phyloP scores from a whole-genome alignment of 2,113 vertebrate genomes.

The Heterotis niloticus region DNA sequence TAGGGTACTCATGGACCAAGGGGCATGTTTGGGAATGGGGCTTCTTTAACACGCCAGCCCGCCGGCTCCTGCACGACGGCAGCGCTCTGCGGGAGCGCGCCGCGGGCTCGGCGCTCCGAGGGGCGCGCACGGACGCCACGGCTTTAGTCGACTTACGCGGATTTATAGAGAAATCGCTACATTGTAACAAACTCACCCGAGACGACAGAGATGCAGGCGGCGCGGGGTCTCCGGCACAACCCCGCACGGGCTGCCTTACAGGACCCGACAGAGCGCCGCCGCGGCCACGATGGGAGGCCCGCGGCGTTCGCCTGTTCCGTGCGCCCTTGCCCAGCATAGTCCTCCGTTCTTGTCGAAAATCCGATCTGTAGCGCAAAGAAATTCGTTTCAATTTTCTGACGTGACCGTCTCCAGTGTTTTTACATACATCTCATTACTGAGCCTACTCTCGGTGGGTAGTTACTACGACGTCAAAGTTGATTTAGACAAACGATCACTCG shows the following conservation, averaged over 20 bases:
- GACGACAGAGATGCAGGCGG: slow-evolving; percentile 92
- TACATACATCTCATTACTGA: too few relatives aligned
- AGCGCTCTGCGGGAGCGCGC: slow-evolving; percentile 37
- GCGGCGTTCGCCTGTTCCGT: slow-evolving; percentile 57
- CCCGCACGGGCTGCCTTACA: slow-evolving; percentile 89
- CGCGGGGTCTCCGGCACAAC: slow-evolving; percentile 93
- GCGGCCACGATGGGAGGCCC: slow-evolving; percentile 61
- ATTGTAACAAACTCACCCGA: slow-evolving; percentile 97
- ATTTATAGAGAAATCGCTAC: slow-evolving; percentile 86
- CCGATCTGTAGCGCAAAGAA: neutral
- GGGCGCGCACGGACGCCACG: slow-evolving; percentile 61
- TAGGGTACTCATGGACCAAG: slow-evolving; percentile 72
- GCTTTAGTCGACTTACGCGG: slow-evolving; percentile 68
- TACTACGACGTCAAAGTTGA: too few relatives aligned
- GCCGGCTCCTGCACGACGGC: slow-evolving; percentile 40
- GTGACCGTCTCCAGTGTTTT: too few relatives aligned
- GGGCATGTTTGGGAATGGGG: slow-evolving; percentile 75
- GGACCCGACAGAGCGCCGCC: slow-evolving; percentile 70
- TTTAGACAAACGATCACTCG: too few relatives aligned
- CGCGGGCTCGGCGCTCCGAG: slow-evolving; percentile 52
- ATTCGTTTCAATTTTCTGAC: neutral
- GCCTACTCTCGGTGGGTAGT: too few relatives aligned
- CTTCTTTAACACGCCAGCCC: slow-evolving; percentile 53
- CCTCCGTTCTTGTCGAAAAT: neutral
- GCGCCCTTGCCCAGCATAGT: slow-evolving; percentile 15